A percentile compares a stretch with the other conserved stretches of the same genome.
These are phyloP conservation scores for Crypturellus undulatus DNA, from an alignment of 2,113 vertebrate genomes.

Conservation along the genomic window DNA sequence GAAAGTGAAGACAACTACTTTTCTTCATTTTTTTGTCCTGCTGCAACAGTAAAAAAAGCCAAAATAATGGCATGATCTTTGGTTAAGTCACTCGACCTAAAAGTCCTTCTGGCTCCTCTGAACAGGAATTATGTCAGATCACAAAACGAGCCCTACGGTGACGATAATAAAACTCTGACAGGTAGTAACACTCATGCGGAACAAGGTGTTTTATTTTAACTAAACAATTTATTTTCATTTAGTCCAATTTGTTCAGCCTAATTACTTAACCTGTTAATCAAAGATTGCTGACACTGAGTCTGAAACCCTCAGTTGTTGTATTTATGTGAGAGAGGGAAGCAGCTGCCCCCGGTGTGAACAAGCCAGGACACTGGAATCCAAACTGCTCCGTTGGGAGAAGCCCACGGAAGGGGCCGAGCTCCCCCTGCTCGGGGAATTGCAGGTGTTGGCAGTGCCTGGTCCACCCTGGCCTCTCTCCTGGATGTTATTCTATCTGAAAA, in stretches of 20 bases:
- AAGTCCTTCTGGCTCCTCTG: background rate
- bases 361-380: background rate
- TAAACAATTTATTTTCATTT: background rate
- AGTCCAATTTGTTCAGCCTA: slow-evolving; percentile 33
- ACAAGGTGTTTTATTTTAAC: background rate
- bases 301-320: background rate
- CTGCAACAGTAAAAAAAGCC: background rate
- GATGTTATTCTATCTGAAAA: background rate
- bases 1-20: background rate
- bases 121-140: background rate
- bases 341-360: background rate
- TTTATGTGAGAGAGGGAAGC: background rate
- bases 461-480: background rate
- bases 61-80: background rate
- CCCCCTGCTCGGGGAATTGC: background rate
- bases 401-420: accelerated
- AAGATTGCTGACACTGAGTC: slow-evolving; percentile 11
- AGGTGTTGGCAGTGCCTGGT: background rate
- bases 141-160: background rate
- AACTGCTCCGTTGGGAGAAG: background rate
- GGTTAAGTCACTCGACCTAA: background rate
- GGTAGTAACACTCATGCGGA: background rate
- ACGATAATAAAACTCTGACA: background rate
- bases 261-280: slow-evolving; percentile 39
- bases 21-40: background rate